Conservation (phyloP, 2,797 vertebrate genomes). For the Crocidura indochinensis region DNA sequence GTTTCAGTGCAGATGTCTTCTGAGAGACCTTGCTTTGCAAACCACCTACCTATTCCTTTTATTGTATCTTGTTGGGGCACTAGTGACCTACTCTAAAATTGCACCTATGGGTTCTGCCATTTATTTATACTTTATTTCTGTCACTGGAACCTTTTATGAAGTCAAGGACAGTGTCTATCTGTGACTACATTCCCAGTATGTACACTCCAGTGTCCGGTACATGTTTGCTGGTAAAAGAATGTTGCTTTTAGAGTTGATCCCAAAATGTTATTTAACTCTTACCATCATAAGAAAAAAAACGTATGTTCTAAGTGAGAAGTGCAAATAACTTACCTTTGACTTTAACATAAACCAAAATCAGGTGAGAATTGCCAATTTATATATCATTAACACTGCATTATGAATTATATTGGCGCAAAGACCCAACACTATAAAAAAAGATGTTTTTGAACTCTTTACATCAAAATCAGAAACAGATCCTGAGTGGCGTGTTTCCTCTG, state of each 20-base stretch:
- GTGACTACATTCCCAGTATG: neutral
- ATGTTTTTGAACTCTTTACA: neutral
- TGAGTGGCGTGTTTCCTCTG: slow-evolving; percentile 24
- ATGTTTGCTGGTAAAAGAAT: slow-evolving; percentile 36
- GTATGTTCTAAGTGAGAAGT: slow-evolving; percentile 53
- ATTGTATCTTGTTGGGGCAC: neutral
- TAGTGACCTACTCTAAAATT: neutral
- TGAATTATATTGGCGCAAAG: slow-evolving; percentile 43
- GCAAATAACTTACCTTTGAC: slow-evolving; percentile 62
- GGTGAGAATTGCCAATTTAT: slow-evolving; percentile 54
- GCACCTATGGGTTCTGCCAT: neutral
- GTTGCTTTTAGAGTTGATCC: neutral
- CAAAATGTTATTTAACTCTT: neutral
- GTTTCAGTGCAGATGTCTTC: slow-evolving; percentile 33
- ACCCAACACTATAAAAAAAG: neutral
- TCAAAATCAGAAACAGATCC: slow-evolving; percentile 45
- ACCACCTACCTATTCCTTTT: neutral
- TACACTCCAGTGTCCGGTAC: neutral
- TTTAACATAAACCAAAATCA: slow-evolving; percentile 27
- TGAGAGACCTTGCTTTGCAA: neutral
- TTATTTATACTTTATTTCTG: neutral
- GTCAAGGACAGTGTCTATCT: neutral
- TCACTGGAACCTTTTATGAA: neutral
- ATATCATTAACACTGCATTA: neutral
- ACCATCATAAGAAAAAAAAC: neutral